Evolutionary conservation across 2,797 vertebrate species (phyloP), one percentile per base, ranked within the genome.

Genomic region (Mormyrops boulengeri): DNA sequence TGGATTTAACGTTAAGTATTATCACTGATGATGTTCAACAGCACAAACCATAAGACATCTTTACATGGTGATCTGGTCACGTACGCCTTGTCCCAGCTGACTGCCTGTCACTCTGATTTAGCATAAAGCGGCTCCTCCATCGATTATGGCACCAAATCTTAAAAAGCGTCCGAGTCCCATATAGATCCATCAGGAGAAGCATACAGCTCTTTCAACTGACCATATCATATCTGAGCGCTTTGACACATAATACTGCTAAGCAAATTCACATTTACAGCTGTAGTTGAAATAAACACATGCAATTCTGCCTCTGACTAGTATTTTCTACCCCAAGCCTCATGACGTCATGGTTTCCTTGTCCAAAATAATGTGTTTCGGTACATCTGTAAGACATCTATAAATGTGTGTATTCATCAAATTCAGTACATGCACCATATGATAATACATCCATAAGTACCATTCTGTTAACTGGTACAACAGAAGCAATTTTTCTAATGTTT

Each of bases 271-370:
- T 9, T 52, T 52, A 52, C 50, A 52, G 50, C 50, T 52, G 11
- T 2, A 52, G 11, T 9, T 11, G 53, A 82, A 50, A 34, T 7
- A 89, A 84, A 87, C 60, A 89, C 55, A 86, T 60, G 8, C 22
- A 38, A 34, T 41, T 89, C 87, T 62, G 6, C n/a, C 30, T 26
- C 8, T 69, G 44, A 66, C 77, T 52, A 88, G 77, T 11, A 52
- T 22, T 84, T 88, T 85, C 62, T 22, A 30, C 22, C 1, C 38
- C 5, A 19, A 38, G 44, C 17, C 26, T 26, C 77, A 90, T 90
- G 53, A 90, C 26, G 5, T 49, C 50, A 62, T 85, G 50, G 19
- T 80, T 87, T 30, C 52, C 60, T 88, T 89, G 62, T 87, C 66
- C 34, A 30, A n/a, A 88, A 44, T 12, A 26, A 26, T 44, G 38